phyloP scores from a whole-genome alignment of 2,113 vertebrate genomes.

The Scomber colias region DNA sequence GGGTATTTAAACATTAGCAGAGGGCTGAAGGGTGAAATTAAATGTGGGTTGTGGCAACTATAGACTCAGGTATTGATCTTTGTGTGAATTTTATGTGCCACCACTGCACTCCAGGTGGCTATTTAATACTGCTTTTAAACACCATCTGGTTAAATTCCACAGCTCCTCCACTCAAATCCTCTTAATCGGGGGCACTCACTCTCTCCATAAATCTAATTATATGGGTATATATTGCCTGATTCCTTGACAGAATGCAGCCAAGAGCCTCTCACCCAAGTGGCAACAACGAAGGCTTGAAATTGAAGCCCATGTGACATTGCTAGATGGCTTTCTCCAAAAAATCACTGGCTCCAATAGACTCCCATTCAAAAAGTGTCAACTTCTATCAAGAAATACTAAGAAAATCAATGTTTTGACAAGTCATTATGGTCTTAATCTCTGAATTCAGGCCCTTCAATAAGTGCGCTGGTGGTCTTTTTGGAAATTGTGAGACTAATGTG shows the following conservation, averaged over 20 bases:
- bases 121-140: constrained; percentile 38
- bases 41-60: not conserved
- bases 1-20: constrained; percentile 18
- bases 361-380: too few relatives aligned
- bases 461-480: too few relatives aligned
- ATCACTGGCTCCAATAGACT: too few relatives aligned
- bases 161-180: constrained; percentile 28
- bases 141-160: constrained; percentile 45
- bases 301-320: too few relatives aligned
- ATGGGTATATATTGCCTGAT: constrained; percentile 45
- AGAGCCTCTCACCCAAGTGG: constrained; percentile 11
- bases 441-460: too few relatives aligned
- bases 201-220: constrained; percentile 40
- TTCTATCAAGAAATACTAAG: too few relatives aligned
- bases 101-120: constrained; percentile 34
- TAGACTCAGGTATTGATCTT: constrained; percentile 49
- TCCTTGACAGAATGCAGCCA: constrained; percentile 30
- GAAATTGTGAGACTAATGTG: too few relatives aligned
- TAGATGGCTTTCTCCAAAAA: too few relatives aligned
- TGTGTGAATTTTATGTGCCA: constrained; percentile 47
- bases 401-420: too few relatives aligned
- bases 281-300: too few relatives aligned
- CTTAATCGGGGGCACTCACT: constrained; percentile 41
- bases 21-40: constrained; percentile 28
- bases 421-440: too few relatives aligned